phyloP scores from a whole-genome alignment of 1,140 invertebrate genomes.

The Drosophila santomea region DNA sequence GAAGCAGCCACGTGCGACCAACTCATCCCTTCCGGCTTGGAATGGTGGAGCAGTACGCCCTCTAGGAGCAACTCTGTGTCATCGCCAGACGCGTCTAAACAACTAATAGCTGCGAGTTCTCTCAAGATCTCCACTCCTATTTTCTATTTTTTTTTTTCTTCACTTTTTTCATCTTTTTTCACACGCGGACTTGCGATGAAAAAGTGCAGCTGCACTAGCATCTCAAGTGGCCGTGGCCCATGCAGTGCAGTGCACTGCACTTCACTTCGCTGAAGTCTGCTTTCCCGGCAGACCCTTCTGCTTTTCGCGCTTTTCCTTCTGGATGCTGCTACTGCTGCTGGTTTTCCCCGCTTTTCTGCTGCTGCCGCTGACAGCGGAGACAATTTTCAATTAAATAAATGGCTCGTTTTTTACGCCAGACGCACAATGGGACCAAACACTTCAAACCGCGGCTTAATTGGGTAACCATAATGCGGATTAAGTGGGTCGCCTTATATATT shows the following conservation, averaged over 20 bases:
- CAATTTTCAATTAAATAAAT: slow-evolving; percentile 82
- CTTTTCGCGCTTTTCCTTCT: slow-evolving; percentile 46
- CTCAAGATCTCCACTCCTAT: slow-evolving; percentile 62
- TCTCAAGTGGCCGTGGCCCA: slow-evolving; percentile 35
- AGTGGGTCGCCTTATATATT: slow-evolving; percentile 18
- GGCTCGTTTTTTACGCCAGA: slow-evolving; percentile 64
- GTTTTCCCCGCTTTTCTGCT: slow-evolving; percentile 20
- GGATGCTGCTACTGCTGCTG: slow-evolving; percentile 2
- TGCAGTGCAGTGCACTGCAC: slow-evolving; percentile 14
- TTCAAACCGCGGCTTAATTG: slow-evolving; percentile 32
- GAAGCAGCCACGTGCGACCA: slow-evolving; percentile 67
- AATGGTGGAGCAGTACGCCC: neutral
- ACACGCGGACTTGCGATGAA: slow-evolving; percentile 27
- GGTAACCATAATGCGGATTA: slow-evolving; percentile 31
- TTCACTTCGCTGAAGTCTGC: slow-evolving; percentile 21
- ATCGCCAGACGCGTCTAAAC: slow-evolving; percentile 67
- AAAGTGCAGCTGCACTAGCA: slow-evolving; percentile 63
- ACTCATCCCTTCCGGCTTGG: slow-evolving; percentile 22
- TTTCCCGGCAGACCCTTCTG: slow-evolving; percentile 25
- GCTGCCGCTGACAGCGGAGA: slow-evolving; percentile 73
- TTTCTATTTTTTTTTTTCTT: neutral
- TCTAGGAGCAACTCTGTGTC: slow-evolving; percentile 10
- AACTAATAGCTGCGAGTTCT: slow-evolving; percentile 69
- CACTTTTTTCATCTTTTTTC: slow-evolving; percentile 2
- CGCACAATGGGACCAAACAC: slow-evolving; percentile 55